phyloP scores from a whole-genome alignment of 2,797 vertebrate species.

The Gobio occitaniae region DNA sequence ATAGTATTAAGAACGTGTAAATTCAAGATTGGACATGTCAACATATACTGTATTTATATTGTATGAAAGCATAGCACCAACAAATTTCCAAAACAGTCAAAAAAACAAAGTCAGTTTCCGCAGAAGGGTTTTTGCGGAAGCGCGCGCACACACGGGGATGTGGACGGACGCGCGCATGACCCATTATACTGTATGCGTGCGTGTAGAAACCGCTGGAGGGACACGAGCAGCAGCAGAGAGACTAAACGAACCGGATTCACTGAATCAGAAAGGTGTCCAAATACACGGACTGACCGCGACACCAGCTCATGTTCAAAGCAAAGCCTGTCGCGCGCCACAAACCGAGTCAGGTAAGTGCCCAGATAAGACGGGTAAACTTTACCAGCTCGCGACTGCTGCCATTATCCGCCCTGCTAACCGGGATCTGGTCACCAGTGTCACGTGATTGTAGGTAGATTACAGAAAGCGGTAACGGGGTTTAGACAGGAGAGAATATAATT shows the following conservation, averaged over 20 bases:
- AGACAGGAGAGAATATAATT: not conserved
- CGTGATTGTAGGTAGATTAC: not conserved
- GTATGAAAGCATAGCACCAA: constrained; percentile 33
- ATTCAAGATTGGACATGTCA: not conserved
- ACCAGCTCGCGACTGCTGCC: constrained; percentile 10
- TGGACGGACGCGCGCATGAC: constrained; percentile 38
- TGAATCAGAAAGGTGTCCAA: not conserved
- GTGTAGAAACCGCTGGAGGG: constrained; percentile 3
- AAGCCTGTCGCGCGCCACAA: not conserved
- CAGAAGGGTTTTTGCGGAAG: not conserved
- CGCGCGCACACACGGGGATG: constrained; percentile 4
- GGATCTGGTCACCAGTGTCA: not conserved
- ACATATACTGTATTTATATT: constrained; percentile 74
- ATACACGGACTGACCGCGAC: too few species aligned
- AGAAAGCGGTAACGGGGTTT: not conserved
- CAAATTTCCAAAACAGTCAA: not conserved
- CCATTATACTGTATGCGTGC: constrained; percentile 9
- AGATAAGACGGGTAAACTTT: constrained; percentile 34
- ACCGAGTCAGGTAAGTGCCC: constrained; percentile 44
- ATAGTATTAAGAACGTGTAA: not conserved
- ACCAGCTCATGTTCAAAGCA: not conserved
- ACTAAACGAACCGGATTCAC: not conserved
- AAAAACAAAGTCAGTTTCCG: not conserved
- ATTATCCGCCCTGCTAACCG: constrained; percentile 10
- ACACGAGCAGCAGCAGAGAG: not conserved